Conservation (phyloP, 2,888 invertebrate species). For the Plagodis pulveraria region DNA sequence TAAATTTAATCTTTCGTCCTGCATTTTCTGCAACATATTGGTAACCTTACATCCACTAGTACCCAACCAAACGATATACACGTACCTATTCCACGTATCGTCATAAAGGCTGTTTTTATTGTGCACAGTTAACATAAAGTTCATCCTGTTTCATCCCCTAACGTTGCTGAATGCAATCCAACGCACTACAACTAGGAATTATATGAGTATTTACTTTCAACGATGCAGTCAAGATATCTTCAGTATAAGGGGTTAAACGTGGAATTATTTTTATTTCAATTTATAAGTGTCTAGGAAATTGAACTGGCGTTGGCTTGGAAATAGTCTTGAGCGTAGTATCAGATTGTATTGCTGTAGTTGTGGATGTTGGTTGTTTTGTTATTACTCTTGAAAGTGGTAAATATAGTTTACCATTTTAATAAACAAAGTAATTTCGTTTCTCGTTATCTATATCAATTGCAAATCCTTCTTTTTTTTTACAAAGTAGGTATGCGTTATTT, state of each 20-base stretch:
- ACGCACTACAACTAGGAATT: constrained; percentile 78
- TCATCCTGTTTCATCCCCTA: constrained; percentile 78
- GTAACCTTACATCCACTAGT: constrained; percentile 37
- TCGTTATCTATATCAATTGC: no score
- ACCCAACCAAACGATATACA: constrained; percentile 63
- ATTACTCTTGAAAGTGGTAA: constrained; percentile 1
- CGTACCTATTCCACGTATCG: constrained; percentile 80
- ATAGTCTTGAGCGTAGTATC: constrained; percentile 8
- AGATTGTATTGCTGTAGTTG: constrained; percentile 8
- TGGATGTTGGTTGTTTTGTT: constrained; percentile 3
- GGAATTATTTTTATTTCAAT: constrained; percentile 69
- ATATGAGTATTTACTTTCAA: constrained; percentile 81
- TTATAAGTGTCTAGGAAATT: constrained; percentile 36
- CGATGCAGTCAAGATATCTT: constrained; percentile 80
- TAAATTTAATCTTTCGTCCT: not conserved
- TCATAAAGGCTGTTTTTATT: constrained; percentile 83
- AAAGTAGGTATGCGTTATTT: no score
- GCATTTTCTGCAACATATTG: not conserved
- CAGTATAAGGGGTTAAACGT: constrained; percentile 65
- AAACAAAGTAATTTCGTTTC: not conserved
- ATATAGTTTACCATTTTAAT: not conserved
- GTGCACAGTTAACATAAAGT: constrained; percentile 80
- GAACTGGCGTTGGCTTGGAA: constrained; percentile 16
- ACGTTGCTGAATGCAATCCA: constrained; percentile 80
- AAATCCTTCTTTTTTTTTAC: no score